These are phyloP conservation scores for Phocoena phocoena DNA, from an alignment of 2,113 vertebrate species.

Conservation along the genomic window DNA sequence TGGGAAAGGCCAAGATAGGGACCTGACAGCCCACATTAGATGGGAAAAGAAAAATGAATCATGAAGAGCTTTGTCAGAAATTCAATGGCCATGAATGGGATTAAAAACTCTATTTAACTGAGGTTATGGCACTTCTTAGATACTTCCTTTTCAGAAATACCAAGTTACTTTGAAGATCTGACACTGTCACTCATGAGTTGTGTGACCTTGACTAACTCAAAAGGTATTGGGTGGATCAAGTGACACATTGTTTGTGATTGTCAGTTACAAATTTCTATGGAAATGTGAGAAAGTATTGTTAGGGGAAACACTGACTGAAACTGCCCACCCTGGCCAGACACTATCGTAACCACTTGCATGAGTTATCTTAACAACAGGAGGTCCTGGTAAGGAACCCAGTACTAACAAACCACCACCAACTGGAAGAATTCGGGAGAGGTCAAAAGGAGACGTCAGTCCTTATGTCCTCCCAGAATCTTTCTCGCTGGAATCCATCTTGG, in stretches of 20 bases:
- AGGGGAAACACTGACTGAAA: too few species aligned
- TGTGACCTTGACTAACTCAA: neutral
- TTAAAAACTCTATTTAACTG: neutral
- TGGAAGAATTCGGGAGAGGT: too few species aligned
- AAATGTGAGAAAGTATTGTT: neutral
- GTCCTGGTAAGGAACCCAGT: too few species aligned
- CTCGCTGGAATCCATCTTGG: too few species aligned
- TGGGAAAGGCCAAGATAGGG: neutral
- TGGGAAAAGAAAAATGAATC: neutral
- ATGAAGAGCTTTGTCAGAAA: neutral
- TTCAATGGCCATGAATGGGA: neutral
- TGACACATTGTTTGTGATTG: neutral
- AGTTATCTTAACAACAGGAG: too few species aligned
- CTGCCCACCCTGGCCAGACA: too few species aligned
- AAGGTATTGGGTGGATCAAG: neutral
- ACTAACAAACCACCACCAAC: too few species aligned
- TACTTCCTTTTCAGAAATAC: slow-evolving; percentile 1
- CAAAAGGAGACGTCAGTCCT: too few species aligned
- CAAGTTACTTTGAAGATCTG: neutral
- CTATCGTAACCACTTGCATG: too few species aligned
- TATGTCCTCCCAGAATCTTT: too few species aligned
- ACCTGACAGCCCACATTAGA: neutral
- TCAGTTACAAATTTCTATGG: neutral
- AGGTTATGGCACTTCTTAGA: neutral
- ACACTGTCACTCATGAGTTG: neutral